These are phyloP conservation scores for Gymnoscopelus braueri DNA, from an alignment of 2,797 vertebrate genomes.

Conservation along the genomic window DNA sequence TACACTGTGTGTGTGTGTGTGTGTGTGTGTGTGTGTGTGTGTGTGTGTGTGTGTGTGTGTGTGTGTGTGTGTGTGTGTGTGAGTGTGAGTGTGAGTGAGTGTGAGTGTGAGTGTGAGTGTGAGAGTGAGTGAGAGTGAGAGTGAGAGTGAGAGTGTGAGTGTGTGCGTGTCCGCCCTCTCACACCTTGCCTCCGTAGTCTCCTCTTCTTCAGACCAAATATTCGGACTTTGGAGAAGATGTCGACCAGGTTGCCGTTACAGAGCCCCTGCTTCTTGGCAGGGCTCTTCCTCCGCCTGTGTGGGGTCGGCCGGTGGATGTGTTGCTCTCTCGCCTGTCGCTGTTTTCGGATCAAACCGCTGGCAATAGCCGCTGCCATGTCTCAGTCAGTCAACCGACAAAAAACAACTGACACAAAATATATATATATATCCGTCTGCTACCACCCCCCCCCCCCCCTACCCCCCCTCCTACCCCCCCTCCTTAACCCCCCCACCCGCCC, in stretches of 20 bases:
- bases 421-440: background rate
- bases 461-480: too few relatives aligned
- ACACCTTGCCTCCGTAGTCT: conserved; percentile 94
- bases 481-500: too few relatives aligned
- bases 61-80: conserved; percentile 23
- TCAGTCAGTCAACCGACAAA: conserved; percentile 45
- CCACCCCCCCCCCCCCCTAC: too few relatives aligned
- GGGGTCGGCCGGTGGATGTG: conserved; percentile 91
- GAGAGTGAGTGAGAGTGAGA: conserved; percentile 25
- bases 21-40: conserved; percentile 25
- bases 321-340: conserved; percentile 93
- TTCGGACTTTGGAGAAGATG: conserved; percentile 97
- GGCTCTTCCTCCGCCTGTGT: conserved; percentile 92
- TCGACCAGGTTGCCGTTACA: conserved; percentile 96
- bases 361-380: conserved; percentile 96
- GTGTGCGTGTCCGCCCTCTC: conserved; percentile 40
- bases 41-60: conserved; percentile 19
- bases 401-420: conserved; percentile 10
- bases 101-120: conserved; percentile 16
- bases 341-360: conserved; percentile 96
- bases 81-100: conserved; percentile 27
- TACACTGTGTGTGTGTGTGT: conserved; percentile 39
- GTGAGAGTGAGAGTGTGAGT: conserved; percentile 16
- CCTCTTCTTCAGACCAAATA: conserved; percentile 95
- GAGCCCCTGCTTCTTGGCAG: conserved; percentile 91